Percentiles rank a stretch among this genome's conserved stretches.
These are phyloP conservation scores for Dicycla oo DNA, from an alignment of 2,888 invertebrate genomes.

Conservation along the genomic window DNA sequence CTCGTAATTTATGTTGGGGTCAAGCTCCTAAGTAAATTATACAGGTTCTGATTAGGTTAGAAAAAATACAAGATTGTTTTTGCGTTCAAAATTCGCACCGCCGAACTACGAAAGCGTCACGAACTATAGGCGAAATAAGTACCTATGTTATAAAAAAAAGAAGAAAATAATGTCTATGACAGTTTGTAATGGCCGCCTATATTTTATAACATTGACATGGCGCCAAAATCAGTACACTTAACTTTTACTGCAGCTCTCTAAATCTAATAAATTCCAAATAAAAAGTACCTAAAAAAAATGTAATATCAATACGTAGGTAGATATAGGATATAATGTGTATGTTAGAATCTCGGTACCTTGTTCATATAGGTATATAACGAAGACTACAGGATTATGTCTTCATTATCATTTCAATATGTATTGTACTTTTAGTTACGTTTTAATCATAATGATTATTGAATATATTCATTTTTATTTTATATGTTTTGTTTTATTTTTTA, in stretches of 20 bases:
- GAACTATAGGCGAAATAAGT: conserved; percentile 72
- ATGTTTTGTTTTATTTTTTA: conserved; percentile 87
- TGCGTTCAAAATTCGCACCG: conserved; percentile 82
- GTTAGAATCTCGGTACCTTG: conserved; percentile 87
- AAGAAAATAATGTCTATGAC: conserved; percentile 49
- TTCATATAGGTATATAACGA: conserved; percentile 70
- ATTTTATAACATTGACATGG: conserved; percentile 59
- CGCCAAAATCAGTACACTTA: conserved; percentile 57
- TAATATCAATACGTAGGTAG: conserved; percentile 73
- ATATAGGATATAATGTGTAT: conserved; percentile 74
- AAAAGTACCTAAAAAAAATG: conserved; percentile 79
- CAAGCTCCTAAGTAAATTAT: conserved; percentile 88
- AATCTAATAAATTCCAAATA: conserved; percentile 72
- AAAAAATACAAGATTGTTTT: conserved; percentile 74
- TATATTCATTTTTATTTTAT: conserved; percentile 90
- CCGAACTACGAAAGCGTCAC: conserved; percentile 81
- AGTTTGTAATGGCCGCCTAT: conserved; percentile 60
- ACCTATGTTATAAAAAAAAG: conserved; percentile 62
- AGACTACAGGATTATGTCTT: conserved; percentile 70
- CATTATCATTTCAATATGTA: conserved; percentile 76
- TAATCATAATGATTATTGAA: conserved; percentile 87
- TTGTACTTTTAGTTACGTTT: conserved; percentile 85
- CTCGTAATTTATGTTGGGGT: conserved; percentile 89
- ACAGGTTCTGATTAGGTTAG: conserved; percentile 91
- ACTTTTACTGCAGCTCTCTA: conserved; percentile 76